Evolutionary conservation across 1,140 invertebrate genomes (phyloP).

Genomic region (Leptinotarsa undecemlineata): DNA sequence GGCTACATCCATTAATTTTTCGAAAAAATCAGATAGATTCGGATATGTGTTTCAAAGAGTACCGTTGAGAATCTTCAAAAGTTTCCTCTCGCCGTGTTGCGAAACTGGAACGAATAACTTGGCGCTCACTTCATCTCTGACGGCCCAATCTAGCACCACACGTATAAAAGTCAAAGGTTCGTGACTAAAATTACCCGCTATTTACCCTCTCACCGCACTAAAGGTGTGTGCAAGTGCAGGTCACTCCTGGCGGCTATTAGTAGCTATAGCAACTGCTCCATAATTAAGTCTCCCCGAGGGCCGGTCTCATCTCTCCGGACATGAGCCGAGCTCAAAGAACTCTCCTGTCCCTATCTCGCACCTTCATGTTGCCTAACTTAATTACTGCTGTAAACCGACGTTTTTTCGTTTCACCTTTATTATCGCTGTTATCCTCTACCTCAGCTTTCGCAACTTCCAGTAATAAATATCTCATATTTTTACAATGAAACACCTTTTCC

Average conservation of each 20-base stretch:
- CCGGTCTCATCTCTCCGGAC: constrained; percentile 34
- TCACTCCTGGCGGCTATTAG: constrained; percentile 45
- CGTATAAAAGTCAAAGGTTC: constrained; percentile 12
- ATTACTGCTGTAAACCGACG: constrained; percentile 37
- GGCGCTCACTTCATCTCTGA: background rate
- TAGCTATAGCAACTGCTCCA: constrained; percentile 50
- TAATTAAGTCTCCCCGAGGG: constrained; percentile 46
- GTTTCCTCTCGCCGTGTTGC: no score
- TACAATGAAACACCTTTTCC: no score
- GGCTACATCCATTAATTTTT: no score
- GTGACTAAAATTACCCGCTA: constrained; percentile 32
- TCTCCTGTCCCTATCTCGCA: constrained; percentile 42
- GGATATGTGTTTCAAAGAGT: no score
- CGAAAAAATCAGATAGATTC: no score
- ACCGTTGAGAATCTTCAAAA: no score
- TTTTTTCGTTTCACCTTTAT: constrained; percentile 46
- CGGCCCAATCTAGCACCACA: background rate
- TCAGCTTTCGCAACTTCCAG: constrained; percentile 21
- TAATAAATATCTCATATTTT: background rate
- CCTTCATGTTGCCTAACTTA: constrained; percentile 42
- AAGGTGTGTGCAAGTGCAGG: constrained; percentile 44
- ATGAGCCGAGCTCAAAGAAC: constrained; percentile 44
- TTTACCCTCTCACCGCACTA: constrained; percentile 34
- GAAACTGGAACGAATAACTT: no score
- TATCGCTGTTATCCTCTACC: constrained; percentile 45